These are phyloP conservation scores for Mycalesis mineus DNA, from an alignment of 2,888 invertebrate genomes.

Conservation along the genomic window DNA sequence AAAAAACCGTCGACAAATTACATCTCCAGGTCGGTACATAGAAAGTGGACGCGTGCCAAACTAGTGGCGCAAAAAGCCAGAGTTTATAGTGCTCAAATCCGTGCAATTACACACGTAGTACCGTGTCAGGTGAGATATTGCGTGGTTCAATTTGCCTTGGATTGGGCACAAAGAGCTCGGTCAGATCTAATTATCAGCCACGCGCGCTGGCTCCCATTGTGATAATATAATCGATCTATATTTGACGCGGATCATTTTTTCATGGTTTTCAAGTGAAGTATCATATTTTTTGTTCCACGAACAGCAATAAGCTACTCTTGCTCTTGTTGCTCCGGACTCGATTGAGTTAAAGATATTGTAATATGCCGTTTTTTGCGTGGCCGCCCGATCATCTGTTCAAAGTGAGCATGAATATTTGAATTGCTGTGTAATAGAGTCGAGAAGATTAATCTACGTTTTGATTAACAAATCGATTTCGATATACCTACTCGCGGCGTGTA, in stretches of 20 bases:
- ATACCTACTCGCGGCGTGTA: slow-evolving; percentile 36
- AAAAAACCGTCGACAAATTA: slow-evolving; percentile 68
- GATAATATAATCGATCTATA: slow-evolving; percentile 42
- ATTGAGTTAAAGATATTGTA: slow-evolving; percentile 29
- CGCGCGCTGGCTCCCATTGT: slow-evolving; percentile 52
- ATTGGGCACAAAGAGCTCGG: slow-evolving; percentile 53
- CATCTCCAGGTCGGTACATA: slow-evolving; percentile 53
- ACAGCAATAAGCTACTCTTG: slow-evolving; percentile 26
- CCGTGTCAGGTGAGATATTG: slow-evolving; percentile 63
- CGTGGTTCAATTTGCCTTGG: slow-evolving; percentile 64
- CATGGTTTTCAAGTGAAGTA: slow-evolving; percentile 33
- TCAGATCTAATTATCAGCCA: slow-evolving; percentile 60
- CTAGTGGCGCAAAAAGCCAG: slow-evolving; percentile 55
- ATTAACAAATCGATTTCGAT: slow-evolving; percentile 49
- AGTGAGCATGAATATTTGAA: slow-evolving; percentile 20
- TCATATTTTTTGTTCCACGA: slow-evolving; percentile 32
- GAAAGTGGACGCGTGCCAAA: slow-evolving; percentile 73
- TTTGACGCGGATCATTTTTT: slow-evolving; percentile 39
- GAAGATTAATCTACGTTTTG: slow-evolving; percentile 33
- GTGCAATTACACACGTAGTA: slow-evolving; percentile 71
- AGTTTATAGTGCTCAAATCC: slow-evolving; percentile 66
- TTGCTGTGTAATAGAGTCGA: slow-evolving; percentile 23
- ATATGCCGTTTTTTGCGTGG: slow-evolving; percentile 23
- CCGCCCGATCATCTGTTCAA: slow-evolving; percentile 20
- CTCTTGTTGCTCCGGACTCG: slow-evolving; percentile 23